phyloP scores from a whole-genome alignment of 2,797 vertebrate species.

The Anomalospiza imberbis region DNA sequence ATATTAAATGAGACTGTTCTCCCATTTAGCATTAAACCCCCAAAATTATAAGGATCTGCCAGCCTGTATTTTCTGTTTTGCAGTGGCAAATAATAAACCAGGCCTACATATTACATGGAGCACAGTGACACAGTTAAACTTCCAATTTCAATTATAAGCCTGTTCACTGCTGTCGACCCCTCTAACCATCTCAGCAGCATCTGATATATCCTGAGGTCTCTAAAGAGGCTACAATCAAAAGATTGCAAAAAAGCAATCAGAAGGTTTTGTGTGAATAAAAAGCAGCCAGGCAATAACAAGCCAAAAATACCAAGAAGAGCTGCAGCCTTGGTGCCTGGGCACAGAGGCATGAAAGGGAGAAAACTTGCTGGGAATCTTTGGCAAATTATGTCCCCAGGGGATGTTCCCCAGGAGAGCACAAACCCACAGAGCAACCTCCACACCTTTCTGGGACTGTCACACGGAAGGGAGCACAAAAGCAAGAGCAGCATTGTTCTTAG shows the following conservation, averaged over 20 bases:
- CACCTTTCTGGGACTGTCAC: neutral
- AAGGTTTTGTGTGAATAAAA: neutral
- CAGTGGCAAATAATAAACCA: neutral
- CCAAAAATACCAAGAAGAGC: neutral
- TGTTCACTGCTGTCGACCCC: neutral
- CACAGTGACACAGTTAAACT: neutral
- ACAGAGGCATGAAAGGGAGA: neutral
- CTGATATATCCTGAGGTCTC: neutral
- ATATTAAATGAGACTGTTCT: neutral
- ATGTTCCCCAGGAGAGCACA: neutral
- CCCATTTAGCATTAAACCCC: neutral
- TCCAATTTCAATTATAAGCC: neutral
- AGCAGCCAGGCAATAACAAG: neutral
- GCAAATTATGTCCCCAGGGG: neutral
- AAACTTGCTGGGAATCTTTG: neutral
- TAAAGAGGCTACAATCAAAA: neutral
- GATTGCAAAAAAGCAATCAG: neutral
- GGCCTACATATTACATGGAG: neutral
- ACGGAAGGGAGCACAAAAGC: neutral
- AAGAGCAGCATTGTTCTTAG: conserved; percentile 7
- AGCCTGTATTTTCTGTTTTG: neutral
- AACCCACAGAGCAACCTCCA: neutral
- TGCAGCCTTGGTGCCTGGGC: neutral
- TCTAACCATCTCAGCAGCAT: neutral
- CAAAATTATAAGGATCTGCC: neutral